phyloP scores from a whole-genome alignment of 1,140 invertebrate species.

The Colletes latitarsis region DNA sequence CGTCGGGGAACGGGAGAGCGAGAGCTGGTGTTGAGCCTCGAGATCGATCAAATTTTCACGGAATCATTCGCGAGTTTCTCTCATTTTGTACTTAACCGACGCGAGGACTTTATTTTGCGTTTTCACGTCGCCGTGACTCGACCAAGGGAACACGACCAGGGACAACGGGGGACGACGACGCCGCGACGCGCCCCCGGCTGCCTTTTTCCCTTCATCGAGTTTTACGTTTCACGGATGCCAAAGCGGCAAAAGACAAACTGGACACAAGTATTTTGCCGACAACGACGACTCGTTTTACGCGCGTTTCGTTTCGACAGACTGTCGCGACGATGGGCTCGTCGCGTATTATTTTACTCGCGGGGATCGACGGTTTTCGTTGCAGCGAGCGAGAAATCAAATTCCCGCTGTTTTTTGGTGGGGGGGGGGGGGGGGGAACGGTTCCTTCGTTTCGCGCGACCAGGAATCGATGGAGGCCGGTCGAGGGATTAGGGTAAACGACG shows the following conservation, averaged over 20 bases:
- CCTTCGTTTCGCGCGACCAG: neutral
- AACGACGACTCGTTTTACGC: neutral
- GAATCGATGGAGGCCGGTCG: neutral
- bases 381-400: neutral
- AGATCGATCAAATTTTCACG: neutral
- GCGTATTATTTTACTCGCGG: neutral
- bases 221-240: neutral
- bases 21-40: conserved; percentile 87
- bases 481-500: neutral
- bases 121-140: neutral
- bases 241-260: neutral
- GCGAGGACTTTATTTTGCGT: neutral
- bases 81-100: conserved; percentile 15
- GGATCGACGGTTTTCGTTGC: neutral
- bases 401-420: neutral
- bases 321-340: neutral
- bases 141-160: neutral
- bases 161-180: neutral
- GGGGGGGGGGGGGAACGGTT: neutral
- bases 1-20: conserved; percentile 84
- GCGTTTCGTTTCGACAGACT: neutral
- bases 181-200: neutral
- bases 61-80: neutral
- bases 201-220: neutral
- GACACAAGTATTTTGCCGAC: neutral